Conservation (phyloP, 2,113 vertebrate genomes). For the Macrotus californicus region DNA sequence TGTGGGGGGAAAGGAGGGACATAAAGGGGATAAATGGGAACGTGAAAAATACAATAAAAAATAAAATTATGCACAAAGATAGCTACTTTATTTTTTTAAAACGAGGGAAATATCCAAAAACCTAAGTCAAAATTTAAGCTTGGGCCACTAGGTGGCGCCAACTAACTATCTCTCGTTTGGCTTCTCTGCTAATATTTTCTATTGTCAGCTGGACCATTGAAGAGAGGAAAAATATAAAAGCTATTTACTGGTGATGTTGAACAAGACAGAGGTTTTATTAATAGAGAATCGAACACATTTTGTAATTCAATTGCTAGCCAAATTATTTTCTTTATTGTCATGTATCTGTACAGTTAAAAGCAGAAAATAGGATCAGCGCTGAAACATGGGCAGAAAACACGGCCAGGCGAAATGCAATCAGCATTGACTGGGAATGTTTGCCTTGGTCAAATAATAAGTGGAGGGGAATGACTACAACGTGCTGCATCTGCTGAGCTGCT, state of each 20-base stretch:
- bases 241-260: constrained; percentile 49
- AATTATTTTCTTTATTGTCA: constrained; percentile 57
- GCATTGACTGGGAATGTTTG: background rate
- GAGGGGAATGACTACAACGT: background rate
- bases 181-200: background rate
- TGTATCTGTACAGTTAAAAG: constrained; percentile 40
- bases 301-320: constrained; percentile 54
- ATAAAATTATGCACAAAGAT: too few relatives aligned
- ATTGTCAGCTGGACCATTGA: background rate
- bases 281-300: constrained; percentile 37
- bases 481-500: background rate
- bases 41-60: too few relatives aligned
- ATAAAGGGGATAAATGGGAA: too few relatives aligned
- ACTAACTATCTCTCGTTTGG: background rate
- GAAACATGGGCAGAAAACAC: constrained; percentile 13
- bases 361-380: constrained; percentile 28
- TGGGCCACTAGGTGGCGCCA: constrained; percentile 75
- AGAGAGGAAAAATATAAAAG: constrained; percentile 22
- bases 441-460: background rate
- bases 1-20: too few relatives aligned
- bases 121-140: background rate
- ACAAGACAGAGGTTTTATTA: constrained; percentile 49
- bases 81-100: too few relatives aligned
- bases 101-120: background rate
- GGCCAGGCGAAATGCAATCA: background rate